Percentiles rank a stretch among this genome's conserved stretches.
Evolutionary conservation across 2,113 vertebrate genomes (phyloP).

Genomic region (Anseranas semipalmata): DNA sequence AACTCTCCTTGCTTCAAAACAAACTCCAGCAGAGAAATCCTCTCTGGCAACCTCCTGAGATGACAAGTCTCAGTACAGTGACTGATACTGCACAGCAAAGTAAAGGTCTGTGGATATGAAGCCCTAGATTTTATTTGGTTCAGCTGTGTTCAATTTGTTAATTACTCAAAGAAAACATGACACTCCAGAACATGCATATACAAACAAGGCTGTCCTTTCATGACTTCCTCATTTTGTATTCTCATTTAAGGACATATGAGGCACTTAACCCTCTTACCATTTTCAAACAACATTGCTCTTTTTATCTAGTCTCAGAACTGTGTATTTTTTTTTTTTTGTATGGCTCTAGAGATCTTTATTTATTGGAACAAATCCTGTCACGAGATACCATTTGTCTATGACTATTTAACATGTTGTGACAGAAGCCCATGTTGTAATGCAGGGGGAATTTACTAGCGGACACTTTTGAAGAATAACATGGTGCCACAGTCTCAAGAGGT

Average conservation of each 20-base stretch:
- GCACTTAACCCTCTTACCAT: background rate
- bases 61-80: background rate
- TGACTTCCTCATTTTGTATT: background rate
- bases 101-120: background rate
- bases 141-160: background rate
- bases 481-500: constrained; percentile 28
- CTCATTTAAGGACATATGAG: background rate
- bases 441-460: background rate
- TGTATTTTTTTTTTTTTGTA: background rate
- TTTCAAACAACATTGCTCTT: background rate
- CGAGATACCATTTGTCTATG: background rate
- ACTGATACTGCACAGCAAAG: background rate
- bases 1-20: background rate
- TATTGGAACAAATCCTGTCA: background rate
- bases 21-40: background rate
- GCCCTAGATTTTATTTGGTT: background rate
- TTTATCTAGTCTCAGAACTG: background rate
- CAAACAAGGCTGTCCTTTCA: background rate
- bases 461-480: constrained; percentile 16
- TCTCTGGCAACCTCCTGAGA: background rate
- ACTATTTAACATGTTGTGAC: background rate
- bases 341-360: background rate
- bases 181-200: background rate
- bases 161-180: background rate
- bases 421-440: background rate